Base-by-base conservation (phyloP, 1,140 invertebrate species). In the Drosophila cardini region DNA sequence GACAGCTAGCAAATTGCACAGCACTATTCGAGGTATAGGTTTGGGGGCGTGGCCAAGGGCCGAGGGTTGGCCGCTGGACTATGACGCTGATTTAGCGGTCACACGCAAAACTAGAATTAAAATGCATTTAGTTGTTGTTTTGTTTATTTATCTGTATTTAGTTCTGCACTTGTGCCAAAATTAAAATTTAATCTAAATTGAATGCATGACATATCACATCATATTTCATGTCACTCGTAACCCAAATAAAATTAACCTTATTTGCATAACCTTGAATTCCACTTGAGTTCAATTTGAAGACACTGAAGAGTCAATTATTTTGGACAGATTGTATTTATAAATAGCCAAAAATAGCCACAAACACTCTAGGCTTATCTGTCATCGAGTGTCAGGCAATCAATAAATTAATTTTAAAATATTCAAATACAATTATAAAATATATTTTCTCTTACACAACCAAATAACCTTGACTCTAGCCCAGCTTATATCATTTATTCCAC, bases 71-170 rank as follows among this genome's bases (percentile, higher is more conserved):
- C 8, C 45, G 18, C 57, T 50, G 18, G 15, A 15, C 43, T 36
- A 50, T 80, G 72, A 15, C 43, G 42, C 56, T 80, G 72, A 83
- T 83, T 83, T 71, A 42, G 48, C 53, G 61, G 58, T 43, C 78
- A 75, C 84, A 87, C 84, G 84, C 84, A 72, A 87, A 80, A 78
- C 64, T 55, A 43, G 32, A 67, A 87, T 87, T 87, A 87, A 48
- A 68, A 72, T 84, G 80, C 84, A 84, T 72, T 80, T 80, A 61
- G 34, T 36, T 61, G 21, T 26, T 26, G n/a, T n/a, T 26, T 26
- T 26, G 1, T 15, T 11, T 57, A 42, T 46, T 60, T 26, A 30
- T 45, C 26, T 13, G 2, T 18, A 57, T 60, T 46, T 50, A 50
- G 32, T 32, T 36, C 18, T 32, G 60, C 58, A 64, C 34, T 56